Percentiles rank a stretch among this genome's conserved stretches.
Conservation (phyloP, 1,140 invertebrate genomes). For the Dryas iulia region DNA sequence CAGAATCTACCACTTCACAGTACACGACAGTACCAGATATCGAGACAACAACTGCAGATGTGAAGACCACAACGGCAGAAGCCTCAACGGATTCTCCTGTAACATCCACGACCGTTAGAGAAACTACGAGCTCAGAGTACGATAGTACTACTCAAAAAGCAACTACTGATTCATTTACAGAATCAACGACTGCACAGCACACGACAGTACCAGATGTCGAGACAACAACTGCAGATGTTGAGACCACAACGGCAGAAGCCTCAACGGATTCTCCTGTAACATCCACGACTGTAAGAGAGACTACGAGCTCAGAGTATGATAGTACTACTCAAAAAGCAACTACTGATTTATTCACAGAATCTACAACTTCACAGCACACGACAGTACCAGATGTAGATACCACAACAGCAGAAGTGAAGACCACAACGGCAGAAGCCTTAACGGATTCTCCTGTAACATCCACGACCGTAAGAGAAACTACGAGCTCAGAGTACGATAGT, state of each 20-base stretch:
- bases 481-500: too few relatives aligned
- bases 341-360: too few relatives aligned
- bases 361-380: too few relatives aligned
- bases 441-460: too few relatives aligned
- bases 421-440: too few relatives aligned
- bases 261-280: background rate
- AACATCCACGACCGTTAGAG: background rate
- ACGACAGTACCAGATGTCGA: background rate
- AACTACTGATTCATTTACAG: background rate
- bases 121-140: background rate
- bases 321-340: too few relatives aligned
- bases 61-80: background rate
- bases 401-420: too few relatives aligned
- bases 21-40: background rate
- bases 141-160: background rate
- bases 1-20: too few relatives aligned
- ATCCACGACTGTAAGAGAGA: constrained; percentile 7
- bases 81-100: background rate
- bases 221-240: too few relatives aligned
- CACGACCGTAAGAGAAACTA: too few relatives aligned
- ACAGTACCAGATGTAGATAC: too few relatives aligned
- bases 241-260: background rate
- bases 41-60: background rate
- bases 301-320: too few relatives aligned
- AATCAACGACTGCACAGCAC: background rate